phyloP scores from a whole-genome alignment of 2,113 vertebrate genomes.

The Aramus guarauna region DNA sequence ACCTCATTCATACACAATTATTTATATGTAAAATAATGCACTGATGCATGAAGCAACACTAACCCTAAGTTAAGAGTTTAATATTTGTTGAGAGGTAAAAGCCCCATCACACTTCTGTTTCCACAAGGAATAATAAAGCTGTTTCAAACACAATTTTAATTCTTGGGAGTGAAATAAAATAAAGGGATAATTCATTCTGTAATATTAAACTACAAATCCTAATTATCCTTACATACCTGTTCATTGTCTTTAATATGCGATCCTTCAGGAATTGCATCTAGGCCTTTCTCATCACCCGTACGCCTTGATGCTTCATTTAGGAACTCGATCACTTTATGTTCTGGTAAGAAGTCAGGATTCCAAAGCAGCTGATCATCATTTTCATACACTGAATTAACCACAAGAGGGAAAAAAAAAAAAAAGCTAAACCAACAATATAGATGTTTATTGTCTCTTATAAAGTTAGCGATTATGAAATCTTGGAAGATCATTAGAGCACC shows the following conservation, averaged over 20 bases:
- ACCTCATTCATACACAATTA: background rate
- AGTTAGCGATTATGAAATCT: background rate
- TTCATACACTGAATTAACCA: slow-evolving; percentile 83
- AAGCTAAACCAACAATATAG: background rate
- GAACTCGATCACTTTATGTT: slow-evolving; percentile 91
- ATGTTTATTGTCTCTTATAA: background rate
- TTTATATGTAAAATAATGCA: background rate
- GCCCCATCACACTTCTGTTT: background rate
- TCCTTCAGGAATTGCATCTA: slow-evolving; percentile 92
- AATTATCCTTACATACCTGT: slow-evolving; percentile 75
- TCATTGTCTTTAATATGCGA: slow-evolving; percentile 97
- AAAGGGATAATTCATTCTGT: background rate
- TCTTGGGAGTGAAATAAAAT: background rate
- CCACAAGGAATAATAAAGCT: background rate
- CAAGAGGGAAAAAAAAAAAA: background rate
- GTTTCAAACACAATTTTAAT: background rate
- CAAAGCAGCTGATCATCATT: slow-evolving; percentile 97
- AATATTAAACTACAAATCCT: background rate
- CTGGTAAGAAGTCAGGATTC: slow-evolving; percentile 90
- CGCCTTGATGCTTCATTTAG: slow-evolving; percentile 88
- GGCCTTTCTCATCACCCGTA: slow-evolving; percentile 89
- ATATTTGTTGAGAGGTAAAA: background rate
- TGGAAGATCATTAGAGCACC: background rate
- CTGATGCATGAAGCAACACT: background rate
- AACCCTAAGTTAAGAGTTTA: background rate